Percentiles rank a stretch among this genome's conserved stretches.
Conservation (phyloP, 1,140 invertebrate species). For the Scaptomyza hsui region DNA sequence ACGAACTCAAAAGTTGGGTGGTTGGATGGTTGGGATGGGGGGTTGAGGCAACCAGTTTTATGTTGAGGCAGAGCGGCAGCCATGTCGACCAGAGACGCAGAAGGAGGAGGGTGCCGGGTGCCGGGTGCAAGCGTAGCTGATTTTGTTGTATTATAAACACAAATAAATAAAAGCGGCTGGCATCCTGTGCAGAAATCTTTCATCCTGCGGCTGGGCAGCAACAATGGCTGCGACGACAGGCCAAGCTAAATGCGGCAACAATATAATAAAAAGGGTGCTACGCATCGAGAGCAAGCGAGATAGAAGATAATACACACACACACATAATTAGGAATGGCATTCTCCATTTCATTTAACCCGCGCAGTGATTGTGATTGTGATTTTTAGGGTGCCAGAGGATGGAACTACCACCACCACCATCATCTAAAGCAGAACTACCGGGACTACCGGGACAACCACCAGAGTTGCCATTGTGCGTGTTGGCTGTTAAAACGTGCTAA, state of each 20-base stretch:
- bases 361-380: slow-evolving; percentile 52
- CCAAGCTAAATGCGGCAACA: slow-evolving; percentile 56
- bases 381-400: slow-evolving; percentile 61
- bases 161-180: slow-evolving; percentile 76
- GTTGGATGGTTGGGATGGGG: not conserved
- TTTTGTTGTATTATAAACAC: slow-evolving; percentile 83
- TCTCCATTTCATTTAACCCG: slow-evolving; percentile 82
- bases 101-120: slow-evolving; percentile 4
- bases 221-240: slow-evolving; percentile 83
- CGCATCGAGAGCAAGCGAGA: slow-evolving; percentile 3
- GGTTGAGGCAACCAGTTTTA: slow-evolving; percentile 62
- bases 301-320: slow-evolving; percentile 17
- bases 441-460: slow-evolving; percentile 11
- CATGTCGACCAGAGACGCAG: slow-evolving; percentile 8
- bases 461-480: slow-evolving; percentile 73
- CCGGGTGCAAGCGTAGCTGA: slow-evolving; percentile 79
- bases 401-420: slow-evolving; percentile 38
- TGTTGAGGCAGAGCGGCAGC: slow-evolving; percentile 32
- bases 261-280: slow-evolving; percentile 60
- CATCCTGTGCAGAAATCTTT: slow-evolving; percentile 58
- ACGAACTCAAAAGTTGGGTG: slow-evolving; percentile 17
- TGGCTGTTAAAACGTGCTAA: slow-evolving; percentile 74
- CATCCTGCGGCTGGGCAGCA: slow-evolving; percentile 66
- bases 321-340: slow-evolving; percentile 82
- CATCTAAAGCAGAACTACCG: slow-evolving; percentile 8